A percentile compares a stretch with the other conserved stretches of the same genome.
These are phyloP conservation scores for Heliconius cydno DNA, from an alignment of 2,888 invertebrate genomes.

Conservation along the genomic window DNA sequence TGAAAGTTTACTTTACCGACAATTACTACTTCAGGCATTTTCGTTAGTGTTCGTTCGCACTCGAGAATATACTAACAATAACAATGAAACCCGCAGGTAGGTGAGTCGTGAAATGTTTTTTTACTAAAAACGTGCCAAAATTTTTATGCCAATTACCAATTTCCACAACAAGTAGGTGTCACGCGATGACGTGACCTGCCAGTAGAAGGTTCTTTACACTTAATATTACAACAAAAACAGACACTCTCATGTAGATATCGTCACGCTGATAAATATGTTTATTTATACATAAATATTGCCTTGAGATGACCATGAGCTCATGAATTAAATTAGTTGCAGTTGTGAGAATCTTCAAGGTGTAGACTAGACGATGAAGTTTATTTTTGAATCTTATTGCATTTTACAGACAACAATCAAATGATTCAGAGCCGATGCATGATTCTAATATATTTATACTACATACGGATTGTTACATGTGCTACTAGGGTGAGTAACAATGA, in stretches of 20 bases:
- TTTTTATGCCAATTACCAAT: slow-evolving; percentile 66
- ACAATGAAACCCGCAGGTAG: slow-evolving; percentile 53
- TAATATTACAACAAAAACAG: slow-evolving; percentile 59
- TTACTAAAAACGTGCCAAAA: slow-evolving; percentile 69
- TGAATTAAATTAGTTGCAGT: slow-evolving; percentile 19
- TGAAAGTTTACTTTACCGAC: slow-evolving; percentile 64
- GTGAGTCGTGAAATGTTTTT: slow-evolving; percentile 49
- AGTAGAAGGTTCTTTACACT: slow-evolving; percentile 48
- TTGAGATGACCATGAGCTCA: slow-evolving; percentile 18
- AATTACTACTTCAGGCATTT: slow-evolving; percentile 71
- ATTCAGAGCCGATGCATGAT: slow-evolving; percentile 32
- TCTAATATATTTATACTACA: slow-evolving; percentile 28
- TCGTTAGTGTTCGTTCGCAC: slow-evolving; percentile 61
- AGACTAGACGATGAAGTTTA: slow-evolving; percentile 29
- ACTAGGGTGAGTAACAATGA: slow-evolving; percentile 49
- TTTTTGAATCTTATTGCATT: slow-evolving; percentile 34
- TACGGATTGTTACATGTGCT: slow-evolving; percentile 37
- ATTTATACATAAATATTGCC: slow-evolving; percentile 15
- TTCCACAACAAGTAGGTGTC: slow-evolving; percentile 41
- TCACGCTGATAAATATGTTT: background rate
- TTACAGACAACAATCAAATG: slow-evolving; percentile 34
- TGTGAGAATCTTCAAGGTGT: slow-evolving; percentile 30
- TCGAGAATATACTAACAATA: slow-evolving; percentile 48
- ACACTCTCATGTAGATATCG: slow-evolving; percentile 62
- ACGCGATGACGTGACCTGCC: slow-evolving; percentile 49